Base-by-base conservation (phyloP, 2,113 vertebrate species). In the Gambusia affinis region DNA sequence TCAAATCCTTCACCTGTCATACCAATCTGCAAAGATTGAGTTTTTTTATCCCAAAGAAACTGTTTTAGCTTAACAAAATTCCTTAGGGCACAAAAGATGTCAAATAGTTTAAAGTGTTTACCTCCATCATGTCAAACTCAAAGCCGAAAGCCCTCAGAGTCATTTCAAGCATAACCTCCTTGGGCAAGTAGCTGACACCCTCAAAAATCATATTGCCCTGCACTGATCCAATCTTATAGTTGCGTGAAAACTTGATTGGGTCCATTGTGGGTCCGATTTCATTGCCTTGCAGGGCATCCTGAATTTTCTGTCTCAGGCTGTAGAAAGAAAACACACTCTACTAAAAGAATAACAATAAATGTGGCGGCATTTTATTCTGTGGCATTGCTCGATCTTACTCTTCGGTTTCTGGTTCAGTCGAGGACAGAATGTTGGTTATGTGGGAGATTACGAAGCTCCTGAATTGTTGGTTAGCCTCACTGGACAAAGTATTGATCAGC, bases 201-300 rank as follows among this genome's bases (percentile, higher is more conserved):
- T 99, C 97, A 90, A 98, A 97, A 81, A 99, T 82, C 80, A 99
- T 90, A 86, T 98, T 97, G 79, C 96, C 95, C 82, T 97, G 94
- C 0, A 97, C 65, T 88, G 93, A 95, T 83, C 94, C 95, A 2
- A 96, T 42, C 22, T 94, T 95, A 86, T 98, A 98, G 92, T 97
- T 97, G 62, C 75, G 94, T 77, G 97, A 99, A 80, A 96, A 95
- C 82, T 91, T 96, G 76, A 71, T 94, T 82, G 96, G 95, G 82
- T 97, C 94, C 91, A 91, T 87, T 65, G 89, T 63, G 19, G 89
- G 70, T 71, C 94, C 95, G 44, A 97, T 70, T 60, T 95, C 89
- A 75, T 86, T 94, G 70, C 86, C 91, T 88, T 95, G 94, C 64
- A 97, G 87, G 72, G 94, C 93, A 75, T 94, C 93, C 73, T 89